A percentile compares a stretch with the other conserved stretches of the same genome.
These are phyloP conservation scores for Falco naumanni DNA, from an alignment of 2,797 vertebrate species.

Conservation along the genomic window DNA sequence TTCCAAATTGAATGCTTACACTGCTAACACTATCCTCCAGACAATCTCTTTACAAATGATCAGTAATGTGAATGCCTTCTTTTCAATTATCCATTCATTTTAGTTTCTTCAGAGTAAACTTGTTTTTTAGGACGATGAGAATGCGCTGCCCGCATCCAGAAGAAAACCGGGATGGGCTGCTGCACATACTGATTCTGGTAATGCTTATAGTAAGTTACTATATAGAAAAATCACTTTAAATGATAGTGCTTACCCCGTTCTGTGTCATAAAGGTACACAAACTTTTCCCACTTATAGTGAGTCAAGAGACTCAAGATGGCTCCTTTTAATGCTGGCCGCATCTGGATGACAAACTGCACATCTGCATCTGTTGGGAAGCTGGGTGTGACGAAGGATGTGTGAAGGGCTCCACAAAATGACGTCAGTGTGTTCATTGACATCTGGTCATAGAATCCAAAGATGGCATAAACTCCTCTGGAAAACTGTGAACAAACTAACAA, in stretches of 20 bases:
- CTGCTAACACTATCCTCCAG: background rate
- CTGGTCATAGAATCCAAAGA: conserved; percentile 99
- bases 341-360: conserved; percentile 99
- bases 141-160: background rate
- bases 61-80: background rate
- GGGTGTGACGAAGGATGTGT: conserved; percentile 97
- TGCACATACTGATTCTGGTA: background rate
- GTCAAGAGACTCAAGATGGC: conserved; percentile 94
- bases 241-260: conserved; percentile 91
- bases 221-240: background rate
- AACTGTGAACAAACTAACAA: conserved; percentile 98
- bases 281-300: conserved; percentile 98
- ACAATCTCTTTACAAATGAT: background rate
- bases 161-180: background rate
- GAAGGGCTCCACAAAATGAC: conserved; percentile 97
- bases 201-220: background rate
- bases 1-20: background rate
- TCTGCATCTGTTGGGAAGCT: conserved; percentile 98
- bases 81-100: background rate
- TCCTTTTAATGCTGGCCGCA: conserved; percentile 94
- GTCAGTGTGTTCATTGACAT: conserved; percentile 99
- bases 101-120: background rate
- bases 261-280: conserved; percentile 98
- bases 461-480: conserved; percentile 98
- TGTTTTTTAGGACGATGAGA: background rate